These are phyloP conservation scores for Alaudala cheleensis DNA, from an alignment of 2,113 vertebrate species.

Conservation along the genomic window DNA sequence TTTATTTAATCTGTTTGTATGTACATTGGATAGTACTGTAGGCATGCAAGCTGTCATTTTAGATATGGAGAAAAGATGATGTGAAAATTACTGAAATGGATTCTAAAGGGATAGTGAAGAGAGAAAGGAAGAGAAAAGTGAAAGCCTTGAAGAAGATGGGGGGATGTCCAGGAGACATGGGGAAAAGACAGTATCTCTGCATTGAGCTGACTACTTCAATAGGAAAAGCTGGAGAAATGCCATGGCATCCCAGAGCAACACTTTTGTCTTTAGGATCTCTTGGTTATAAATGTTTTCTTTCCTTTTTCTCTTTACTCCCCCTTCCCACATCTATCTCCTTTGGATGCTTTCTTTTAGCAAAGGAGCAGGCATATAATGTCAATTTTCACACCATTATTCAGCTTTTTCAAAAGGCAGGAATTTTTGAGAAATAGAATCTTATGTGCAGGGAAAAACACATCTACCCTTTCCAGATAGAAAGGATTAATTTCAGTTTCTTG, in stretches of 20 bases:
- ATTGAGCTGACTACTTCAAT: slow-evolving; percentile 60
- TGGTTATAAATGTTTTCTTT: background rate
- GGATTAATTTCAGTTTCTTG: background rate
- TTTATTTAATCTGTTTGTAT: slow-evolving; percentile 34
- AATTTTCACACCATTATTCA: background rate
- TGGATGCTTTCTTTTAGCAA: background rate
- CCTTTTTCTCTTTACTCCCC: background rate
- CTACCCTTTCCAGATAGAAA: background rate
- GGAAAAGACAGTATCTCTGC: background rate
- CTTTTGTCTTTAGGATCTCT: slow-evolving; percentile 29
- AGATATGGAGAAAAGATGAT: background rate
- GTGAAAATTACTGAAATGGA: background rate
- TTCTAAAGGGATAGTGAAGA: background rate
- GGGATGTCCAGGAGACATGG: slow-evolving; percentile 17
- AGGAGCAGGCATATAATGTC: background rate
- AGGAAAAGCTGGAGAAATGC: slow-evolving; percentile 48
- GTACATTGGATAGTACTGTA: background rate
- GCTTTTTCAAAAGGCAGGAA: background rate
- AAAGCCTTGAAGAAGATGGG: background rate
- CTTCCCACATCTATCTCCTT: background rate
- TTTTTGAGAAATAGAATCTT: background rate
- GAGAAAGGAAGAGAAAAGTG: background rate
- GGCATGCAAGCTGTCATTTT: background rate
- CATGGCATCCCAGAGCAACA: slow-evolving; percentile 45
- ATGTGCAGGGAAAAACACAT: background rate